Percentiles rank a stretch among this genome's conserved stretches.
Conservation (phyloP, 2,888 invertebrate genomes). For the Drosophila mimica region DNA sequence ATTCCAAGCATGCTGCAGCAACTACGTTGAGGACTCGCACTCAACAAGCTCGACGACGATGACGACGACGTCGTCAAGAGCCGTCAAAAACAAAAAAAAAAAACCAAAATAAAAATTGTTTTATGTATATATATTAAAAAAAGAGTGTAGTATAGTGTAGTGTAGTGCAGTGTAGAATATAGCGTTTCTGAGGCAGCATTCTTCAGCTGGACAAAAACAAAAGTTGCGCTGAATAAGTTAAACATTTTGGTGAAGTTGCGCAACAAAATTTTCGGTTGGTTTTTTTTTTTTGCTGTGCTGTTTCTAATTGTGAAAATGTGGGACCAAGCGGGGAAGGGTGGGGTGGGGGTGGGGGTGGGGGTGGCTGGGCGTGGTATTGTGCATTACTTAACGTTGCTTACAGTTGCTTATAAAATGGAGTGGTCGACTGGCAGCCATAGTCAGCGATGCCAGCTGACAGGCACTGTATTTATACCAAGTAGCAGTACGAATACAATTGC, state of each 20-base stretch:
- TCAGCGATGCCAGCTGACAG: slow-evolving; percentile 34
- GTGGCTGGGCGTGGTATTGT: slow-evolving; percentile 20
- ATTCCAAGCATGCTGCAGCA: slow-evolving; percentile 77
- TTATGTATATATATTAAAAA: slow-evolving; percentile 11
- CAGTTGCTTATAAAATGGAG: slow-evolving; percentile 61
- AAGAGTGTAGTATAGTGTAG: slow-evolving; percentile 28
- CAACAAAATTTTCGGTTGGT: slow-evolving; percentile 42
- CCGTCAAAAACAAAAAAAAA: slow-evolving; percentile 48
- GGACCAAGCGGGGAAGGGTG: background rate
- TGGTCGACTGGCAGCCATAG: slow-evolving; percentile 30
- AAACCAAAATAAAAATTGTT: background rate
- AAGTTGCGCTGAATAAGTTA: slow-evolving; percentile 37
- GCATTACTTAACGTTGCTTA: slow-evolving; percentile 72
- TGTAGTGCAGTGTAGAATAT: slow-evolving; percentile 35
- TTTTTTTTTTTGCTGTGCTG: slow-evolving; percentile 19
- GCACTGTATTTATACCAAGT: slow-evolving; percentile 48
- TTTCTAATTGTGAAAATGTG: slow-evolving; percentile 69
- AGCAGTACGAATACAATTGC: slow-evolving; percentile 66
- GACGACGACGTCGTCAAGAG: slow-evolving; percentile 63
- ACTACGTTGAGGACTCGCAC: slow-evolving; percentile 70
- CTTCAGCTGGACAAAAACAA: slow-evolving; percentile 41
- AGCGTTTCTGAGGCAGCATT: slow-evolving; percentile 40
- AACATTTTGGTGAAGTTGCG: slow-evolving; percentile 69
- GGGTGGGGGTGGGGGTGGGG: background rate
- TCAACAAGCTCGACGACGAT: slow-evolving; percentile 64